phyloP scores from a whole-genome alignment of 2,113 vertebrate species.

The Oryzias celebensis region DNA sequence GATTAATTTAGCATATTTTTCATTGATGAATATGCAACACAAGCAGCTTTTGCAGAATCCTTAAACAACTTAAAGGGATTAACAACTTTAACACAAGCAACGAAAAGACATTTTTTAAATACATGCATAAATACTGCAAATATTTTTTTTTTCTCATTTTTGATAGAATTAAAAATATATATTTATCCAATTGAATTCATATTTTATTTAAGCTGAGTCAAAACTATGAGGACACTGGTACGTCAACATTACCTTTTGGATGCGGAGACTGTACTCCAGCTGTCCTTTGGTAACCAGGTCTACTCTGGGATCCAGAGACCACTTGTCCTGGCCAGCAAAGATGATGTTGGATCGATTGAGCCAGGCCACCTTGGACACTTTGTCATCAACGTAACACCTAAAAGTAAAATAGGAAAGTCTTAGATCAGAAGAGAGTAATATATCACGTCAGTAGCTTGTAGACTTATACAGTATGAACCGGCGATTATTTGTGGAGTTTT shows the following conservation, averaged over 20 bases:
- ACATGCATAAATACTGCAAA: no score
- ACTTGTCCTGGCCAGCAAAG: conserved; percentile 97
- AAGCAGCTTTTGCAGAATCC: no score
- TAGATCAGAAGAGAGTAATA: conserved; percentile 4
- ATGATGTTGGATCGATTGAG: conserved; percentile 99
- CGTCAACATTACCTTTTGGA: conserved; percentile 83
- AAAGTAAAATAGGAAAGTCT: conserved; percentile 21
- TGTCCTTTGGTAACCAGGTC: conserved; percentile 95
- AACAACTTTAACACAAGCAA: no score
- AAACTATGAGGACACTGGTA: neutral
- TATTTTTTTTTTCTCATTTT: no score
- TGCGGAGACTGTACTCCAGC: conserved; percentile 97
- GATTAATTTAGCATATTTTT: no score
- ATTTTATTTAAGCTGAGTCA: neutral
- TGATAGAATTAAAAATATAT: no score
- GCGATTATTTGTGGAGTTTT: no score
- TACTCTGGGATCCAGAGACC: conserved; percentile 96
- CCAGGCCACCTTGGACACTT: conserved; percentile 97
- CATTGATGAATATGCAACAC: no score
- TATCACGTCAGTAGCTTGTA: neutral
- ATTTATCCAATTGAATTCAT: no score
- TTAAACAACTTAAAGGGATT: no score
- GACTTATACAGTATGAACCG: neutral
- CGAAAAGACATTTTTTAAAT: no score
- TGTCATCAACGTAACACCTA: conserved; percentile 98